phyloP scores from a whole-genome alignment of 2,888 invertebrate species.

The Himalopsyche japonica region DNA sequence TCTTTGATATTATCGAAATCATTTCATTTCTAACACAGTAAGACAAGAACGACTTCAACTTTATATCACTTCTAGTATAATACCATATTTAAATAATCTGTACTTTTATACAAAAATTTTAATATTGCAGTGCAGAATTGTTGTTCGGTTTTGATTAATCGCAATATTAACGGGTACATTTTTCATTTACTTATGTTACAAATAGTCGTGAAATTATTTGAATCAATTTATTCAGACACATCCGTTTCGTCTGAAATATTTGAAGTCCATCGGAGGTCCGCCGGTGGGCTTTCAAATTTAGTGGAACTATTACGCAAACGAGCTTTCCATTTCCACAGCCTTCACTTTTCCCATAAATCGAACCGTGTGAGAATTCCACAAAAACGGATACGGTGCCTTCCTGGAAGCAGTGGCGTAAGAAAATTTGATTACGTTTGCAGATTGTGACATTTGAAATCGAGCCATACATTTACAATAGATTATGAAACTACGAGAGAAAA shows the following conservation, averaged over 20 bases:
- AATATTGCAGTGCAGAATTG: too few relatives aligned
- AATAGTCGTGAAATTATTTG: not conserved
- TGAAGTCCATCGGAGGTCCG: not conserved
- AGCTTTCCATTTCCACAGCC: not conserved
- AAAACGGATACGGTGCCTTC: not conserved
- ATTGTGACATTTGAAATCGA: not conserved
- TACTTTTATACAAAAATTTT: too few relatives aligned
- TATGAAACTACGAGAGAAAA: not conserved
- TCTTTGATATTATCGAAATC: too few relatives aligned
- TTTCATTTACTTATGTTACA: not conserved
- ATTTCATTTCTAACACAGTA: too few relatives aligned
- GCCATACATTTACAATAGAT: not conserved
- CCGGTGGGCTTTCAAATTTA: not conserved
- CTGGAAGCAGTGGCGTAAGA: not conserved
- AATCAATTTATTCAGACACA: not conserved
- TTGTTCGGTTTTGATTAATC: too few relatives aligned
- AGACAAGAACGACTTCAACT: too few relatives aligned
- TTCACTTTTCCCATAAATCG: not conserved
- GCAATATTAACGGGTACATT: too few relatives aligned
- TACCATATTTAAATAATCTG: too few relatives aligned
- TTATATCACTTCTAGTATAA: too few relatives aligned
- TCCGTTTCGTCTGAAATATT: not conserved
- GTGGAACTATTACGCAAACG: not conserved
- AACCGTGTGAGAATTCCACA: not conserved
- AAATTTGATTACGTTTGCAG: not conserved